These are phyloP conservation scores for Perognathus longimembris DNA, from an alignment of 2,113 vertebrate genomes.

Conservation along the genomic window DNA sequence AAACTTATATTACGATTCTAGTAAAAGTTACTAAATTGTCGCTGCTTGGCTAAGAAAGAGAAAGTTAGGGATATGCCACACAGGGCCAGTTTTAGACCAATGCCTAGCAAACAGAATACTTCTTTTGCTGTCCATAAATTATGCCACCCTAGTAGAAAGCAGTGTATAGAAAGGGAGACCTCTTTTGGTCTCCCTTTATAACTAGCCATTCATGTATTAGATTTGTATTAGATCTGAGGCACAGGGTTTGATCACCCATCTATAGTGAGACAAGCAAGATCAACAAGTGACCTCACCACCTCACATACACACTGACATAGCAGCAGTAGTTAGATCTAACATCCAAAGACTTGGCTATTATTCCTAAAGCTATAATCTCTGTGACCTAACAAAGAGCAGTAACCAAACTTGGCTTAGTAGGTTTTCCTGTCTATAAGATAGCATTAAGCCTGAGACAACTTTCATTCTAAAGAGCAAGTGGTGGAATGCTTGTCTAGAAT, in stretches of 20 bases:
- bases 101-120: neutral
- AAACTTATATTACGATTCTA: neutral
- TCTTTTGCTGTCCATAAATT: neutral
- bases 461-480: neutral
- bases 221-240: neutral
- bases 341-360: neutral
- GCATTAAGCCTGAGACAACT: neutral
- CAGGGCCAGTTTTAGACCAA: neutral
- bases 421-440: neutral
- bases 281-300: neutral
- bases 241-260: neutral
- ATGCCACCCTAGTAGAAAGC: neutral
- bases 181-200: neutral
- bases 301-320: neutral
- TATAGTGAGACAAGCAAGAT: neutral
- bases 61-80: neutral
- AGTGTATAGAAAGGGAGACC: neutral
- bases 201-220: neutral
- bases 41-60: neutral
- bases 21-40: neutral
- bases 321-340: neutral
- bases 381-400: neutral
- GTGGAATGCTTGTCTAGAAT: too few species aligned
- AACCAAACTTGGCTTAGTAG: neutral
- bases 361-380: neutral